Conservation (phyloP, 92 coral and sea anemone genomes). For the Ricordea florida region DNA sequence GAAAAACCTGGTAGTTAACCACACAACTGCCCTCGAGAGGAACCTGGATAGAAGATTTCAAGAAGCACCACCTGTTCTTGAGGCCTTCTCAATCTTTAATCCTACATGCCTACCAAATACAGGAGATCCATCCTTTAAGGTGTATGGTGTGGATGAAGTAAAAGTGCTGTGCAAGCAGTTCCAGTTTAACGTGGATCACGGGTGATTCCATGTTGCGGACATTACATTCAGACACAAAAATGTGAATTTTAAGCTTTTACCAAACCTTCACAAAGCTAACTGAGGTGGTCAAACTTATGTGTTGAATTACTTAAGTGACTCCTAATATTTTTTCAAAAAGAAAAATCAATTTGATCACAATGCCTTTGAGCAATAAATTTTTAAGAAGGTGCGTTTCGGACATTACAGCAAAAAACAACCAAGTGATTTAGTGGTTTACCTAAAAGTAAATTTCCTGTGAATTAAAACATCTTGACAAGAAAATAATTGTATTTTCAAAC, state of each 20-base stretch:
- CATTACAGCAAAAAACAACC: conserved; percentile 44
- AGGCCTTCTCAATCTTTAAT: conserved; percentile 38
- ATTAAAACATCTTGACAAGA: neutral
- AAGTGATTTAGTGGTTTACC: conserved; percentile 4
- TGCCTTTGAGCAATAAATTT: neutral
- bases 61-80: conserved; percentile 50
- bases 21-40: conserved; percentile 28
- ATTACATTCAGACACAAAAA: conserved; percentile 61
- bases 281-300: conserved; percentile 11
- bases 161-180: conserved; percentile 31
- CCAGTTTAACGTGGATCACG: conserved; percentile 29
- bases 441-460: conserved; percentile 32
- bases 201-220: conserved; percentile 56
- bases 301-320: neutral
- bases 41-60: conserved; percentile 45
- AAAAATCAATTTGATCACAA: conserved; percentile 4
- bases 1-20: conserved; percentile 9
- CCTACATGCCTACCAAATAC: conserved; percentile 33
- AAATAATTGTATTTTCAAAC: conserved; percentile 17
- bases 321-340: neutral
- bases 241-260: conserved; percentile 15
- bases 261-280: conserved; percentile 11
- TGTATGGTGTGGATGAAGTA: conserved; percentile 33
- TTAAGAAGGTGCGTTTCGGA: conserved; percentile 46
- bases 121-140: conserved; percentile 24